Percentiles rank a stretch among this genome's conserved stretches.
Evolutionary conservation across 2,888 invertebrate genomes (phyloP).

Genomic region (Unio delphinus): DNA sequence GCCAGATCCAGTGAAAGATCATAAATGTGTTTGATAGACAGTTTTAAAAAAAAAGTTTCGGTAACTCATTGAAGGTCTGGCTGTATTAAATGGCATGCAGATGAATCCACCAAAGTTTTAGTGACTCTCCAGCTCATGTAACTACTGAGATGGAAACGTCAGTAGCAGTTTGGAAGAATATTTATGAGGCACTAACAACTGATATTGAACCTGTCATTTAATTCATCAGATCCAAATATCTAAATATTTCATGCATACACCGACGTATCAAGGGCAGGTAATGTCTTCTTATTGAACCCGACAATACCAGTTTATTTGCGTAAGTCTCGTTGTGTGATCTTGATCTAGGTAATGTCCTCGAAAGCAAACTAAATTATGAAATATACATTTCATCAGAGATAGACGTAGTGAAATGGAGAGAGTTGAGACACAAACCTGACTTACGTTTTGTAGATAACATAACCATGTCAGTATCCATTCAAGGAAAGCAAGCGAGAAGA

Average conservation of each 20-base stretch:
- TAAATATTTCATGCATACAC: conserved; percentile 9
- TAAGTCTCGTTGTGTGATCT: conserved; percentile 30
- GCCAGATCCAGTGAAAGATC: conserved; percentile 4
- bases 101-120: neutral
- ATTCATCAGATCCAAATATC: conserved; percentile 1
- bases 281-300: conserved; percentile 15
- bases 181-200: conserved; percentile 2
- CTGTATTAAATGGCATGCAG: conserved; percentile 9
- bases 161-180: conserved; percentile 20
- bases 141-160: conserved; percentile 26
- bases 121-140: conserved; percentile 11
- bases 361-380: conserved; percentile 15
- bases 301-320: conserved; percentile 23
- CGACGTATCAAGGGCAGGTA: conserved; percentile 24
- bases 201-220: conserved; percentile 23
- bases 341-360: conserved; percentile 34
- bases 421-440: conserved; percentile 24
- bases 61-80: too few relatives aligned
- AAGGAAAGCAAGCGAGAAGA: conserved; percentile 26
- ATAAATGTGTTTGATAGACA: too few relatives aligned
- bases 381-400: conserved; percentile 27
- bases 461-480: conserved; percentile 29
- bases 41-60: too few relatives aligned
- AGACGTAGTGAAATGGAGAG: conserved; percentile 25
- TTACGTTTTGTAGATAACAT: conserved; percentile 36